Evolutionary conservation across 2,888 invertebrate genomes (phyloP), one percentile per base, ranked within the genome.

Genomic region (Busseola fusca): DNA sequence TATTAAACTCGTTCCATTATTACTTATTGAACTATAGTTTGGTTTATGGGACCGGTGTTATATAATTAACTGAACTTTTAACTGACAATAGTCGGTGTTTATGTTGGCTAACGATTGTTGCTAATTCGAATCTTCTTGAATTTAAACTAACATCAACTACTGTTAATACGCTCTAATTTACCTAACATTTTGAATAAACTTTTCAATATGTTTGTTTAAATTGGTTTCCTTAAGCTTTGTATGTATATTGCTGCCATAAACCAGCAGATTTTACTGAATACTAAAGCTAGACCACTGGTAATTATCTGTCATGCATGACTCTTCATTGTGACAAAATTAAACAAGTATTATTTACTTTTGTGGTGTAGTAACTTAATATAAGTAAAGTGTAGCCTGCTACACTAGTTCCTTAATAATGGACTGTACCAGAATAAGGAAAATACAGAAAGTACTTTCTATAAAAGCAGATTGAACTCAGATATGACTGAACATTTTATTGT

Each of bases 101-200:
- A 84, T 71, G 76, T 86, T 84, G 76, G 64, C 60, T 70, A 86
- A 86, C 84, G 86, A 85, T 81, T 82, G 69, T 74, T 59, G 27
- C 71, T 74, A 76, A 81, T 87, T 87, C 82, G 81, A 88, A 88
- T 85, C 78, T 34, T 34, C n/a, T 82, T 73, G 73, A 64, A 9
- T 42, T 0, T 2, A 52, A 30, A 72, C 14, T 76, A 48, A 42
- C 42, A 62, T 45, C 50, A 52, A 18, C 37, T 62, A 65, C 56
- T 72, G 65, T 0, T 62, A 57, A 3, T 57, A 65, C 37, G 45
- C 14, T 57, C 0, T 12, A 14, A 16, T 62, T 57, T 50, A 60
- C n/a, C 2, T 16, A 27, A 3, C 0, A n/a, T 27, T 59, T 34
- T 27, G 16, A n/a, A n/a, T 12, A 16, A 27, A 18, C 3, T 52